phyloP scores from a whole-genome alignment of 2,113 vertebrate genomes.

The Emydura subglobosa region DNA sequence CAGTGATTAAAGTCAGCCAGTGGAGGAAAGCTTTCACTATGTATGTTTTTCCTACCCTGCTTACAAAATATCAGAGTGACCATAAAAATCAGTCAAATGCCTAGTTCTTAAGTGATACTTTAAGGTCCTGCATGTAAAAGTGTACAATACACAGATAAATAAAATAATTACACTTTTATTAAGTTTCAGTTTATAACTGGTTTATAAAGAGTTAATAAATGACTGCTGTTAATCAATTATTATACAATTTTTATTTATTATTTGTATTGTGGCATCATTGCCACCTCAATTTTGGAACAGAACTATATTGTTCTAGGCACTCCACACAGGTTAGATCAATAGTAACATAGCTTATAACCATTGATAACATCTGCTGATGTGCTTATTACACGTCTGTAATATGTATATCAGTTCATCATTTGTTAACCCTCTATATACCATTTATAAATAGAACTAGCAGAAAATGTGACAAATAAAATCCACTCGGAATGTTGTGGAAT shows the following conservation, averaged over 20 bases:
- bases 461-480: not conserved
- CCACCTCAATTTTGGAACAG: not conserved
- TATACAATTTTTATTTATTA: not conserved
- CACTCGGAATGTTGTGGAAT: not conserved
- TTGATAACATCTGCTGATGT: not conserved
- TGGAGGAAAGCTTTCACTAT: not conserved
- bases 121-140: not conserved
- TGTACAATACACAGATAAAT: not conserved
- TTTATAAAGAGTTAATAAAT: not conserved
- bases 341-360: not conserved
- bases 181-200: not conserved
- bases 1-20: not conserved
- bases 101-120: not conserved
- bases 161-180: not conserved
- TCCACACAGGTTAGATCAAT: not conserved
- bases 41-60: accelerated
- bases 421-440: not conserved
- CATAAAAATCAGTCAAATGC: not conserved
- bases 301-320: not conserved
- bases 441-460: not conserved
- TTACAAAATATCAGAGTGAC: not conserved
- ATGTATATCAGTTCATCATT: not conserved
- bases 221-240: not conserved
- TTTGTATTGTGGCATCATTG: not conserved
- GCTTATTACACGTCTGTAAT: not conserved